A percentile compares a stretch with the other conserved stretches of the same genome.
Conservation (phyloP, 2,113 vertebrate genomes). For the Platichthys stellatus region DNA sequence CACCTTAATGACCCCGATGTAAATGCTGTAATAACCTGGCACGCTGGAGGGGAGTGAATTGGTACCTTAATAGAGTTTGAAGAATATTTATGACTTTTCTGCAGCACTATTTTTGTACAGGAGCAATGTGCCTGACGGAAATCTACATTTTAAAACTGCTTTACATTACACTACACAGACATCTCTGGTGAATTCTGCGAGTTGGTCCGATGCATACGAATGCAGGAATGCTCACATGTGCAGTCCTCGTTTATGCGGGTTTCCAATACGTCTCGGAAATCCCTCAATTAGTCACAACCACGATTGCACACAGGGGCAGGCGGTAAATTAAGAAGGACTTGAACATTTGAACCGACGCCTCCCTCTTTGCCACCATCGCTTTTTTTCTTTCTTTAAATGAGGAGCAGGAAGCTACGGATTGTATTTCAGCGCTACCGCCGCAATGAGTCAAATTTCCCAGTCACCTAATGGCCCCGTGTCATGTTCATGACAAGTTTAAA, state of each 20-base stretch:
- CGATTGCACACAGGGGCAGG: neutral
- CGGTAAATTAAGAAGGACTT: slow-evolving; percentile 8
- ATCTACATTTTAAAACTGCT: slow-evolving; percentile 11
- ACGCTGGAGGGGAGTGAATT: slow-evolving; percentile 52
- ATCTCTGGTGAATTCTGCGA: slow-evolving; percentile 15
- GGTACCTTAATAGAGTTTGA: slow-evolving; percentile 61
- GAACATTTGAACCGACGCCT: neutral
- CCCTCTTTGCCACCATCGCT: neutral
- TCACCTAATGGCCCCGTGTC: slow-evolving; percentile 67
- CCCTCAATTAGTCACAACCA: neutral
- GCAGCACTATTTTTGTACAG: neutral
- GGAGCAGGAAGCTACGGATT: slow-evolving; percentile 21
- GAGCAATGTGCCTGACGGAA: neutral
- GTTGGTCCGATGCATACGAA: slow-evolving; percentile 22
- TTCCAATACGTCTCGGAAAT: neutral
- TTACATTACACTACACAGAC: slow-evolving; percentile 8
- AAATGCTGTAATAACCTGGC: slow-evolving; percentile 52
- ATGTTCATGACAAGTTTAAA: slow-evolving; percentile 46
- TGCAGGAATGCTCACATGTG: slow-evolving; percentile 21
- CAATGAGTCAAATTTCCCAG: slow-evolving; percentile 34
- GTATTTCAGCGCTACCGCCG: slow-evolving; percentile 12
- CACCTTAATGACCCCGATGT: slow-evolving; percentile 53
- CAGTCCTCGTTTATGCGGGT: neutral
- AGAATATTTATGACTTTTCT: slow-evolving; percentile 20
- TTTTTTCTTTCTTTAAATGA: slow-evolving; percentile 11